These are phyloP conservation scores for Camelus dromedarius DNA, from an alignment of 2,113 vertebrate genomes.

Conservation along the genomic window DNA sequence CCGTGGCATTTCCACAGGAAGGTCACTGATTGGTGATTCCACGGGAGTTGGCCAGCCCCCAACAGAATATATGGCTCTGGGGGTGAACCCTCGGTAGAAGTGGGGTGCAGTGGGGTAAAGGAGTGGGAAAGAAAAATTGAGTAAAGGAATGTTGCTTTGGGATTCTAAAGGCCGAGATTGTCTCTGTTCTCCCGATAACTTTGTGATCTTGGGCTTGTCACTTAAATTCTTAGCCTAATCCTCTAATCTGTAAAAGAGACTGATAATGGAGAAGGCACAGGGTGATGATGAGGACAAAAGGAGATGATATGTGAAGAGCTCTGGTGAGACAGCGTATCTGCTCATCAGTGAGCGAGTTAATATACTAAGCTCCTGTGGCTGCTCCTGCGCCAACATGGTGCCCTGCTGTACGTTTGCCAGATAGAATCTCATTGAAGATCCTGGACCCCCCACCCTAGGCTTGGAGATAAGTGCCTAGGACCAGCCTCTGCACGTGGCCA, in stretches of 20 bases:
- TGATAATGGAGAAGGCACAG: neutral
- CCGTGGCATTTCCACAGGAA: constrained; percentile 38
- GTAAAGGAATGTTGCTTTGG: neutral
- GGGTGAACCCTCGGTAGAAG: neutral
- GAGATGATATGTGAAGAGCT: neutral
- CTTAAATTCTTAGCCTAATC: neutral
- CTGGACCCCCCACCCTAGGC: accelerated
- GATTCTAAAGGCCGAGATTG: neutral
- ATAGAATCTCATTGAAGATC: neutral
- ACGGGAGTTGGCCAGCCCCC: neutral
- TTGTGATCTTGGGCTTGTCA: neutral
- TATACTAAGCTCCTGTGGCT: neutral
- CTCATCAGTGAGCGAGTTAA: neutral
- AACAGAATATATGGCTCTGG: neutral
- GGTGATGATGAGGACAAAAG: neutral
- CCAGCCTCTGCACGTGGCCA: neutral
- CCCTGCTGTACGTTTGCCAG: no score
- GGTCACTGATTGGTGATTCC: neutral
- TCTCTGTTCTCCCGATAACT: neutral
- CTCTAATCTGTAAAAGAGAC: neutral
- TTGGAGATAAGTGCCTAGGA: neutral
- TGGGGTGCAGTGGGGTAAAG: accelerated
- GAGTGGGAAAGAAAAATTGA: neutral
- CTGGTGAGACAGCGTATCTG: neutral
- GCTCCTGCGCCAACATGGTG: accelerated